These are phyloP conservation scores for Whitmania pigra DNA, from an alignment of 1,140 invertebrate species.

Conservation along the genomic window DNA sequence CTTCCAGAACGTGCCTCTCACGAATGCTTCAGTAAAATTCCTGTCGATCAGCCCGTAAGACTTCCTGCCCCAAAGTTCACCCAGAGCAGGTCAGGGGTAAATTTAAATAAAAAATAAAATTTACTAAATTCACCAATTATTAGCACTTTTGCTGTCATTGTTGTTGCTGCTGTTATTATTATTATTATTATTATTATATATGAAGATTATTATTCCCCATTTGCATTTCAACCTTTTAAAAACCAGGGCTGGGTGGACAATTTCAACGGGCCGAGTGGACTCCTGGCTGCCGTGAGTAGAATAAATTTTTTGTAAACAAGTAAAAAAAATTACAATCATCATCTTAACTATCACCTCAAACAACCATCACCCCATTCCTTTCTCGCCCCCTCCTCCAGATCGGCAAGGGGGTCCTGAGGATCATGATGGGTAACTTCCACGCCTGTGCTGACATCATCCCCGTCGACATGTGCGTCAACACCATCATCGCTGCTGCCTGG, in stretches of 20 bases:
- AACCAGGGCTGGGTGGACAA: slow-evolving; percentile 41
- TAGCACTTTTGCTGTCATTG: not conserved
- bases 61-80: slow-evolving; percentile 39
- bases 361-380: no score
- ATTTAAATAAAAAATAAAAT: no score
- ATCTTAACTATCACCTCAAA: no score
- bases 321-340: no score
- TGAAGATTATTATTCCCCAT: no score
- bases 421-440: slow-evolving; percentile 60
- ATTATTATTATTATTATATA: not conserved
- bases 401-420: slow-evolving; percentile 73
- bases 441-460: slow-evolving; percentile 84
- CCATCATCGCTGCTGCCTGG: slow-evolving; percentile 67
- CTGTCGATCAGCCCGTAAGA: slow-evolving; percentile 34
- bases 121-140: slow-evolving; percentile 15
- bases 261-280: slow-evolving; percentile 38
- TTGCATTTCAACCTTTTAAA: not conserved
- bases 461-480: slow-evolving; percentile 79
- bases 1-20: slow-evolving; percentile 20
- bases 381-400: slow-evolving; percentile 22
- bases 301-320: no score
- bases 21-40: slow-evolving; percentile 36
- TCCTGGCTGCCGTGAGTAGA: slow-evolving; percentile 28
- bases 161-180: no score
- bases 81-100: slow-evolving; percentile 33